Evolutionary conservation across 2,888 invertebrate species (phyloP).

Genomic region (Cryptops parisi): DNA sequence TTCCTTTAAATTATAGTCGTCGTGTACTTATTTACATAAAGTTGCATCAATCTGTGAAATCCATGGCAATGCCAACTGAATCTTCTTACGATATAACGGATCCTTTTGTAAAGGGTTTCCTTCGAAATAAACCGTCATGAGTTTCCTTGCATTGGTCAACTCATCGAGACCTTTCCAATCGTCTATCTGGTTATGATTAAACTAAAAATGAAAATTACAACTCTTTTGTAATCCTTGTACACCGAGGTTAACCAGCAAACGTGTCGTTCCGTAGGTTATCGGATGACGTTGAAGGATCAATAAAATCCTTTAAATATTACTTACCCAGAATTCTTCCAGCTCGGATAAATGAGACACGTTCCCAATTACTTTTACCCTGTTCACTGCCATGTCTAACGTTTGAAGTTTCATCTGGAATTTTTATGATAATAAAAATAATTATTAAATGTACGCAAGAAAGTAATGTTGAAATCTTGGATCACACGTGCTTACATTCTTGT

Average conservation of each 20-base stretch:
- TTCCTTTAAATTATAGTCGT: too few species aligned
- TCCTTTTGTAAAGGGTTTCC: constrained; percentile 71
- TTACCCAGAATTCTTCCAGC: constrained; percentile 93
- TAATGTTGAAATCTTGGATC: constrained; percentile 17
- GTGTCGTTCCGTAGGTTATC: too few species aligned
- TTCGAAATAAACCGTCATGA: constrained; percentile 78
- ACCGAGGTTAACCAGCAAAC: too few species aligned
- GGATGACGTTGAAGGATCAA: too few species aligned
- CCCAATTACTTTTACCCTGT: constrained; percentile 62
- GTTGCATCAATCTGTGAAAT: constrained; percentile 93
- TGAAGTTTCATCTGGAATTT: constrained; percentile 43
- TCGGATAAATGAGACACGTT: constrained; percentile 57
- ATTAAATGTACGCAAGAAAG: not conserved
- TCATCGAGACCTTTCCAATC: constrained; percentile 72
- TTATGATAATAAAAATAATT: not conserved
- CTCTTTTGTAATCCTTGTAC: too few species aligned
- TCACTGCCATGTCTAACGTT: constrained; percentile 81
- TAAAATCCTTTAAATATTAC: constrained; percentile 20
- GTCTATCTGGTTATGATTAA: constrained; percentile 76
- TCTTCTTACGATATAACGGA: constrained; percentile 75
- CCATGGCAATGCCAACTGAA: constrained; percentile 71
- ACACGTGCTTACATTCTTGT: constrained; percentile 38
- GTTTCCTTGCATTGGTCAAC: constrained; percentile 39
- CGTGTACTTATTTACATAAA: constrained; percentile 52
- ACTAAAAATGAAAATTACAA: constrained; percentile 38